These are phyloP conservation scores for Catharus fuscescens DNA, from an alignment of 2,113 vertebrate genomes.

Conservation along the genomic window DNA sequence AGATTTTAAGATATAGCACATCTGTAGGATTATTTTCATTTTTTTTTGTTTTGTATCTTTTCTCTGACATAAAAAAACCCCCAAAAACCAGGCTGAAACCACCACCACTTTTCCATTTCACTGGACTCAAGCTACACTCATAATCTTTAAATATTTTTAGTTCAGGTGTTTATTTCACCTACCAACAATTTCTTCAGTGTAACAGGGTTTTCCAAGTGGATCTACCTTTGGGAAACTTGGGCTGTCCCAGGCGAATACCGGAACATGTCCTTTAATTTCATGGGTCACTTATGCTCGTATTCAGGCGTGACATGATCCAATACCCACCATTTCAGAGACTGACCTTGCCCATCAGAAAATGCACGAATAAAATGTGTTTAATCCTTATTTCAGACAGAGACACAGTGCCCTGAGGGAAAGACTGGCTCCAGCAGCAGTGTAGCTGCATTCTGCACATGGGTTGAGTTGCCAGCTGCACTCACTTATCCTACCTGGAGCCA, in stretches of 20 bases:
- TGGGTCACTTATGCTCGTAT: background rate
- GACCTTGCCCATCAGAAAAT: slow-evolving; percentile 22
- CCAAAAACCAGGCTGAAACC: background rate
- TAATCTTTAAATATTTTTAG: background rate
- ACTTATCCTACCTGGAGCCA: background rate
- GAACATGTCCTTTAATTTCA: slow-evolving; percentile 31
- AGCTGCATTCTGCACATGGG: fast-evolving
- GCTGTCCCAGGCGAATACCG: background rate
- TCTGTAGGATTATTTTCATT: background rate
- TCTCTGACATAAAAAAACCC: background rate
- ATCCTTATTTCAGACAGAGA: background rate
- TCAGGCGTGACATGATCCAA: background rate
- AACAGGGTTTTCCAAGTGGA: background rate
- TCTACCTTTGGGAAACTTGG: background rate
- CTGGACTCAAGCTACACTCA: background rate
- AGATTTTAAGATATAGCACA: background rate
- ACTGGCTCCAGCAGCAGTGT: fast-evolving
- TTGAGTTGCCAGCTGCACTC: background rate
- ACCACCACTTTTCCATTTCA: background rate
- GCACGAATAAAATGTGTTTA: background rate
- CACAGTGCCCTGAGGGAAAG: background rate
- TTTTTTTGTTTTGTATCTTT: background rate
- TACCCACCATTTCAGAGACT: background rate
- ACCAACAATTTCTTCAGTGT: background rate
- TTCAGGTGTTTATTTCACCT: background rate